Conservation (phyloP, 2,797 vertebrate species). For the Leptodactylus fallax region DNA sequence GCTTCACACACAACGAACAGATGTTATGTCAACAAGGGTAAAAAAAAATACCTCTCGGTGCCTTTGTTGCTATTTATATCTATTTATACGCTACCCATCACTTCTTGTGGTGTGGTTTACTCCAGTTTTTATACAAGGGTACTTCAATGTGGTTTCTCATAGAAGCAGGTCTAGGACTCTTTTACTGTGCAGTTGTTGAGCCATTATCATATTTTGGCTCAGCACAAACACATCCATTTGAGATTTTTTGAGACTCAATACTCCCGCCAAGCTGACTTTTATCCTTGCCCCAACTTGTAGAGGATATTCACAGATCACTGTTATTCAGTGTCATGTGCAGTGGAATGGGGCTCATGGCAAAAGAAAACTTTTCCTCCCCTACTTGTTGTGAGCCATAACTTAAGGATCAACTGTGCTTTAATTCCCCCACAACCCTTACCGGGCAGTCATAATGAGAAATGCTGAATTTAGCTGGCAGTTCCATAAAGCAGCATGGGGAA, state of each 20-base stretch:
- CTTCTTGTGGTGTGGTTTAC: neutral
- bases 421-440: slow-evolving; percentile 23
- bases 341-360: slow-evolving; percentile 18
- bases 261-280: neutral
- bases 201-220: neutral
- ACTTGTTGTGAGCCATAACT: slow-evolving; percentile 10
- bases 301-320: neutral
- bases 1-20: too few species aligned
- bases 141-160: neutral
- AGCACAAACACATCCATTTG: neutral
- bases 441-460: slow-evolving; percentile 45
- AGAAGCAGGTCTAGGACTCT: neutral
- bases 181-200: neutral
- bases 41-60: too few species aligned
- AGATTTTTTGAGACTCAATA: neutral
- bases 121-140: neutral
- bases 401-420: slow-evolving; percentile 20
- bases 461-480: slow-evolving; percentile 39
- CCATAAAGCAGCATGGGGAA: slow-evolving; percentile 37
- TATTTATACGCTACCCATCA: neutral
- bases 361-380: neutral
- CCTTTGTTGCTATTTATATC: too few species aligned
- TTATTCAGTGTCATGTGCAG: neutral
- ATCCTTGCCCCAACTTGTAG: neutral
- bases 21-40: too few species aligned